Evolutionary conservation across 2,888 invertebrate genomes (phyloP).

Genomic region (Cheilosia vulpina): DNA sequence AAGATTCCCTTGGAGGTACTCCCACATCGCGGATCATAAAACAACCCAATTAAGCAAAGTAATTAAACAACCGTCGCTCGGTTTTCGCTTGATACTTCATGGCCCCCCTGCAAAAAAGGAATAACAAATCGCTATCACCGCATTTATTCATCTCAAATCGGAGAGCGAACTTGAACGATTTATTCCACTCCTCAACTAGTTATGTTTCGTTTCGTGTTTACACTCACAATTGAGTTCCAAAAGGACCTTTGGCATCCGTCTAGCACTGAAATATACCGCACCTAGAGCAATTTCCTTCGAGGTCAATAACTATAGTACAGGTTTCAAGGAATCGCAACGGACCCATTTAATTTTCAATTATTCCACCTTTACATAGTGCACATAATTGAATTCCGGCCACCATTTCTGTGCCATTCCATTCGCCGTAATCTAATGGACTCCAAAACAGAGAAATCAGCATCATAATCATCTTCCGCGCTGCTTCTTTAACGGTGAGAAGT

Average conservation of each 20-base stretch:
- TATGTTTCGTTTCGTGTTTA: conserved; percentile 3
- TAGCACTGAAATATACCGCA: conserved; percentile 19
- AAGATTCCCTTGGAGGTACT: neutral
- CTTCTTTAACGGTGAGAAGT: conserved; percentile 23
- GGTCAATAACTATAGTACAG: conserved; percentile 44
- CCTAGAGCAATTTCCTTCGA: conserved; percentile 33
- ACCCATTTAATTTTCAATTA: conserved; percentile 71
- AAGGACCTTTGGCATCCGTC: conserved; percentile 13
- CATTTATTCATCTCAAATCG: conserved; percentile 22
- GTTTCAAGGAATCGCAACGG: conserved; percentile 39
- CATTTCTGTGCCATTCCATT: conserved; percentile 30
- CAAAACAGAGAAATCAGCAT: conserved; percentile 65
- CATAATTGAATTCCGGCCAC: conserved; percentile 58
- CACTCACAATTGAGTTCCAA: conserved; percentile 5
- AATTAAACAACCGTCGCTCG: conserved; percentile 28
- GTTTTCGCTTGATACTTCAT: neutral
- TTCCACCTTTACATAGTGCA: conserved; percentile 62
- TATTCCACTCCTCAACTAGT: conserved; percentile 27
- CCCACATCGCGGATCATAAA: conserved; percentile 7
- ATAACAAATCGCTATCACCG: conserved; percentile 13
- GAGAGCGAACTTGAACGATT: conserved; percentile 46
- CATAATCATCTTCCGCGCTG: conserved; percentile 52
- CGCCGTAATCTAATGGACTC: conserved; percentile 62
- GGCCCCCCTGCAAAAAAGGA: neutral
- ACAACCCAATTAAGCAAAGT: conserved; percentile 43